Evolutionary conservation across 2,113 vertebrate species (phyloP).

Genomic region (Zootoca vivipara): DNA sequence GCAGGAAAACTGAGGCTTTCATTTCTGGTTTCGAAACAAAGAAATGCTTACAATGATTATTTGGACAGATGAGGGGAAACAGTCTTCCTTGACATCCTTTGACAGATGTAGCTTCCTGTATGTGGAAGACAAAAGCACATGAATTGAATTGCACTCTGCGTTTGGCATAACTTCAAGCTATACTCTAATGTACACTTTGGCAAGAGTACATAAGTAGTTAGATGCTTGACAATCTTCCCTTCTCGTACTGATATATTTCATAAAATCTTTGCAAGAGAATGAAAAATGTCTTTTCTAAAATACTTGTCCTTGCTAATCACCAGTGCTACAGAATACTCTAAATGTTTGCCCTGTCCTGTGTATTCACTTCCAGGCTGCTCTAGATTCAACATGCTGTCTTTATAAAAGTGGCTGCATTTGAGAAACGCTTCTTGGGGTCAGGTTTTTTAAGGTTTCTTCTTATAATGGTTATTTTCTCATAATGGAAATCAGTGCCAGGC

Average conservation of each 20-base stretch:
- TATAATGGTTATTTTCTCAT: not conserved
- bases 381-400: not conserved
- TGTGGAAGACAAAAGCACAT: not conserved
- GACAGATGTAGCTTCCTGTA: constrained; percentile 29
- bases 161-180: constrained; percentile 18
- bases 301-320: not conserved
- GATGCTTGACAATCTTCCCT: not conserved
- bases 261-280: not conserved
- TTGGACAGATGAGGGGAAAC: constrained; percentile 18
- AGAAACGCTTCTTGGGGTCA: not conserved
- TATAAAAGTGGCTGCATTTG: not conserved
- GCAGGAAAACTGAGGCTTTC: constrained; percentile 3
- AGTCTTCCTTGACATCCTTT: not conserved
- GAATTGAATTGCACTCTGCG: not conserved
- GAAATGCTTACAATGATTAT: constrained; percentile 13
- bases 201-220: not conserved
- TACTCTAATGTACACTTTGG: not conserved
- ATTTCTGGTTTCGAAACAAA: constrained; percentile 24
- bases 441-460: not conserved
- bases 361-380: not conserved
- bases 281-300: not conserved
- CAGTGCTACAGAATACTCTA: not conserved
- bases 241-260: not conserved
- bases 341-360: not conserved
- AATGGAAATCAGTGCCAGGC: not conserved